Evolutionary conservation across 2,797 vertebrate genomes (phyloP).

Genomic region (Rhynchotus rufescens): DNA sequence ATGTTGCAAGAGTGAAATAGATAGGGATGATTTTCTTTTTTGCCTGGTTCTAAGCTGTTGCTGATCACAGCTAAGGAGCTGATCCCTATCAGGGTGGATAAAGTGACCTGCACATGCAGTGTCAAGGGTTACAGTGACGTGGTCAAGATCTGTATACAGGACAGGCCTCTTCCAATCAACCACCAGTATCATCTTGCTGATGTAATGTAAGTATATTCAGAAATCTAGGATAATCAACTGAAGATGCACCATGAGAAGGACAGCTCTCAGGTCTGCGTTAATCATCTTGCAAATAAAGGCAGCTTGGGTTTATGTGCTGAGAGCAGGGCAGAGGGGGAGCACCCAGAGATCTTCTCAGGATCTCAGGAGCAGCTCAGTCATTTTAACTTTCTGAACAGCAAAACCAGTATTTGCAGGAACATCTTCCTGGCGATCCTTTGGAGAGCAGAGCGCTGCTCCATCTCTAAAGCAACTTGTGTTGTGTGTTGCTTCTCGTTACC

Average conservation of each 20-base stretch:
- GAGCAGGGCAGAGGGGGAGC: background rate
- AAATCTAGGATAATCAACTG: background rate
- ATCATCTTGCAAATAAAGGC: background rate
- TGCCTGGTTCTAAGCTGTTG: background rate
- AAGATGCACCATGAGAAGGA: background rate
- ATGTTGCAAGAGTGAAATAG: background rate
- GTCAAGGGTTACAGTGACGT: background rate
- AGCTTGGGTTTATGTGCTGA: fast-evolving
- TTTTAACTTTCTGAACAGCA: background rate
- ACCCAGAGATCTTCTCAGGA: fast-evolving
- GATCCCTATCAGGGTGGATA: background rate
- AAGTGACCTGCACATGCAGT: fast-evolving
- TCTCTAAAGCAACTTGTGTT: background rate
- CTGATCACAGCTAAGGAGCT: background rate
- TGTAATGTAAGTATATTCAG: background rate
- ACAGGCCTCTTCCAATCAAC: background rate
- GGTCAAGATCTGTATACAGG: background rate
- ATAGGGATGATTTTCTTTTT: background rate
- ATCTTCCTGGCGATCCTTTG: background rate
- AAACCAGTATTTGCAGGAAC: fast-evolving
- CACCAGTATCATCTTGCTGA: background rate
- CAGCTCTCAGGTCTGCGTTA: background rate
- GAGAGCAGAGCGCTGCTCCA: background rate
- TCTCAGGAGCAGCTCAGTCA: background rate
- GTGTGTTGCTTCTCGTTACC: background rate